These are phyloP conservation scores for Danio jaintianensis DNA, from an alignment of 2,797 vertebrate species.

Conservation along the genomic window DNA sequence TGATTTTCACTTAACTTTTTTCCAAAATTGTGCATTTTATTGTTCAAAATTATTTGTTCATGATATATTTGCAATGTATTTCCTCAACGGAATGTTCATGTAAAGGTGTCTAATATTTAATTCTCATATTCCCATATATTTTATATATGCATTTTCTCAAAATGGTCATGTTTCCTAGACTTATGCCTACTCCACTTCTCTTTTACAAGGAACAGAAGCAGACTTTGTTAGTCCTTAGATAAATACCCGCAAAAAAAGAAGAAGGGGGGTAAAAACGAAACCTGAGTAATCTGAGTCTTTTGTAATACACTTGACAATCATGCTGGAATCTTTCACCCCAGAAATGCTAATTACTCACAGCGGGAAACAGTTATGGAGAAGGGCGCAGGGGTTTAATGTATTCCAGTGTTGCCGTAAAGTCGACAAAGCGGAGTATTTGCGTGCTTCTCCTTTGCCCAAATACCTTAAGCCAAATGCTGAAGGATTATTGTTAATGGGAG, in stretches of 20 bases:
- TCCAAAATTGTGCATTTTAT: too few species aligned
- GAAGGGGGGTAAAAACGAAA: conserved; percentile 36
- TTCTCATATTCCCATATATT: not conserved
- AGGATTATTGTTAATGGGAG: conserved; percentile 67
- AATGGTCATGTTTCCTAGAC: conserved; percentile 20
- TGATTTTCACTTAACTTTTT: not conserved
- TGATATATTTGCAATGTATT: not conserved
- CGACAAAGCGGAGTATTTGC: conserved; percentile 64
- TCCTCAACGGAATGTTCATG: not conserved
- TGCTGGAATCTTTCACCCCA: conserved; percentile 76
- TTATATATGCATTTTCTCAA: not conserved
- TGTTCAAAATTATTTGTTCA: not conserved
- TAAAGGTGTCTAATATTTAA: not conserved
- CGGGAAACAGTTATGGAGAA: conserved; percentile 72
- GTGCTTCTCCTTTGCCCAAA: conserved; percentile 52
- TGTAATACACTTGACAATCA: conserved; percentile 71
- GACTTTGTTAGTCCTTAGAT: conserved; percentile 62
- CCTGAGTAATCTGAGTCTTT: conserved; percentile 79
- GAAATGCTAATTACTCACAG: conserved; percentile 81
- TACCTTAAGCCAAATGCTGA: conserved; percentile 62
- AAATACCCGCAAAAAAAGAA: conserved; percentile 52
- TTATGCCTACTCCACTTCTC: conserved; percentile 47
- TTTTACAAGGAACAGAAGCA: conserved; percentile 55
- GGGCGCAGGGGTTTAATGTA: conserved; percentile 67
- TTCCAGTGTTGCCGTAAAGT: conserved; percentile 67